Evolutionary conservation across 1,140 invertebrate species (phyloP), one percentile per base, ranked within the genome.

Genomic region (Pollicipes pollicipes): DNA sequence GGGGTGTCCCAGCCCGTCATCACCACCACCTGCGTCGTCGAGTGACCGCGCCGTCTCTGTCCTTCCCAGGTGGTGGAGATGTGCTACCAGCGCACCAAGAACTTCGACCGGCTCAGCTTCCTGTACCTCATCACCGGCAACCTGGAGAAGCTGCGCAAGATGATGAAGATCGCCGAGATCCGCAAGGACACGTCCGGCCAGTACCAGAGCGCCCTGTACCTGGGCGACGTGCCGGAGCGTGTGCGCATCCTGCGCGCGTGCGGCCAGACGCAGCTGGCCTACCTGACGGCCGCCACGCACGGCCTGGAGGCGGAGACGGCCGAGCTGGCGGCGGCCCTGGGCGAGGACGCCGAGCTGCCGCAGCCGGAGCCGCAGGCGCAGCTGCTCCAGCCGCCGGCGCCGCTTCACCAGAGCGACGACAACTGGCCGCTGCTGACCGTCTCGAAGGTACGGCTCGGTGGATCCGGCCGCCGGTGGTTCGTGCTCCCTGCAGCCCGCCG

Each of bases 61-160:
- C 24, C 13, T 24, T 21, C 73, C 37, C 73, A 78, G 78, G 83
- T 88, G 28, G 96, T 98, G 0, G 97, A 99, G 81, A 98, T 98
- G 94, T 97, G 95, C 74, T 99, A 99, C 82, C 97, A 99, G 80
- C 86, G 96, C 73, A 99, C 95, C 6, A 99, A 99, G 82, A 97
- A 98, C 82, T 99, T 99, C 81, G 95, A 99, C 78, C 98, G 98
- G 81, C 83, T 99, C 0, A 91, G 95, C 6, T 99, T 99, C 83
- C 83, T 99, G 16, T 99, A 99, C 81, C 82, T 99, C 10, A 96
- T 99, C 72, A 99, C 97, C 45, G 97, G 97, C 28, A 99, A 99
- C 81, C 81, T 98, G 75, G 97, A 99, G 67, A 99, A 99, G 80
- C 82, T 99, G 68, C 86, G 87, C 69, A 99, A 99, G 81, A 99